Evolutionary conservation across 2,888 invertebrate species (phyloP), one percentile per base, ranked within the genome.

Genomic region (Zygogramma bicolorata): DNA sequence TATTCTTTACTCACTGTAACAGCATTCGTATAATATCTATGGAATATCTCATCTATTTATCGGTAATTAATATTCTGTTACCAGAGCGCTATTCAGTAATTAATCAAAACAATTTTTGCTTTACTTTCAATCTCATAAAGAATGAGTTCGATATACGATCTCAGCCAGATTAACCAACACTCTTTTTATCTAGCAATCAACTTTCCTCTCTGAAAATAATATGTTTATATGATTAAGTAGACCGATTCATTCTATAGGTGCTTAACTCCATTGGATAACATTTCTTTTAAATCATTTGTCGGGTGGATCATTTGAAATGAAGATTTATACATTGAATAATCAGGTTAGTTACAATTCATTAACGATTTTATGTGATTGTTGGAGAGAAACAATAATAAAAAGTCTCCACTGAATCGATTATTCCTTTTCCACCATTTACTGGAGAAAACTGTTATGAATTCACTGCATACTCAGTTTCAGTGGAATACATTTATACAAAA

Each of bases 181-280:
- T 46, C 46, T 20, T 46, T 46, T 46, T 46, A 46, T 46, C 46
- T 46, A 46, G 20, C 20, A 46, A 40, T 42, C 40, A 62, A 42
- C 62, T 62, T 62, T 62, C 42, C 62, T 62, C 42, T 62, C 25
- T 25, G 15, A 13, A 42, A 62, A 62, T 61, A 61, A 20, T 15
- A 42, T 62, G 13, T 42, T 62, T 34, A 42, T 25, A 62, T 18
- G n/a, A 27, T 42, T 62, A 22, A 62, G 42, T 62, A 42, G 62
- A 62, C 62, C 42, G 42, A 42, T 42, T 27, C 25, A 62, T 8
- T 46, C 20, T 20, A 46, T 20, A 20, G 20, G 20, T 20, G 8
- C 7, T 10, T 20, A 20, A 46, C 20, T 46, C 20, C 8, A 46
- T 10, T 7, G 4, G 8, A 46, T 46, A 8, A 20, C 8, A 46